Conservation (phyloP, 2,888 invertebrate species). For the Pristionchus maxplancki region DNA sequence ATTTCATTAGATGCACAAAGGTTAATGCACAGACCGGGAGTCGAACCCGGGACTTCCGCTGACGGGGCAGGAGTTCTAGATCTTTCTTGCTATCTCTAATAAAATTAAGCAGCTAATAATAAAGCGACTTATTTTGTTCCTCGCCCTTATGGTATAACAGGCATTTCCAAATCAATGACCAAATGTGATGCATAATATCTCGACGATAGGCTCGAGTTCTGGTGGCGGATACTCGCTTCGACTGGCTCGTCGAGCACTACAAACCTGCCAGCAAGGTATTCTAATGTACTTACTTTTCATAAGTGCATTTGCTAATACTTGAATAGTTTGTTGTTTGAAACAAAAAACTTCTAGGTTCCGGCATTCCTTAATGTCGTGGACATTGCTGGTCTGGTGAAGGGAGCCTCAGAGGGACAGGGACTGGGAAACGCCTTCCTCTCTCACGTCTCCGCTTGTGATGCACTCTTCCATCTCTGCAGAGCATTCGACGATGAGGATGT, state of each 20-base stretch:
- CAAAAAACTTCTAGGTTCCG: conserved; percentile 83
- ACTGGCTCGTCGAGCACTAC: conserved; percentile 92
- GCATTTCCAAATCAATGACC: too few relatives aligned
- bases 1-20: too few relatives aligned
- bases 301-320: neutral
- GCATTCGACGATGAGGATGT: conserved; percentile 98
- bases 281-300: neutral
- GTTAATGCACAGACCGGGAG: neutral
- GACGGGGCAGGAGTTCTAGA: neutral
- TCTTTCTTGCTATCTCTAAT: too few relatives aligned
- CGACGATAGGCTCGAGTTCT: conserved; percentile 88
- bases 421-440: conserved; percentile 98
- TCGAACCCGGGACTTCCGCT: too few relatives aligned
- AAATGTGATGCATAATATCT: neutral
- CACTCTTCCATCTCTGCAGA: conserved; percentile 92
- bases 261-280: conserved; percentile 88
- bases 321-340: neutral
- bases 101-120: too few relatives aligned
- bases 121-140: too few relatives aligned
- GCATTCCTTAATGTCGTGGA: conserved; percentile 97
- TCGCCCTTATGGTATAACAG: too few relatives aligned
- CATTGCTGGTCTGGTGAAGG: conserved; percentile 97
- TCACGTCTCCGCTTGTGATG: conserved; percentile 98
- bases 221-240: conserved; percentile 94
- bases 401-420: conserved; percentile 96